Evolutionary conservation across 2,113 vertebrate species (phyloP).

Genomic region (Xerus inauris): DNA sequence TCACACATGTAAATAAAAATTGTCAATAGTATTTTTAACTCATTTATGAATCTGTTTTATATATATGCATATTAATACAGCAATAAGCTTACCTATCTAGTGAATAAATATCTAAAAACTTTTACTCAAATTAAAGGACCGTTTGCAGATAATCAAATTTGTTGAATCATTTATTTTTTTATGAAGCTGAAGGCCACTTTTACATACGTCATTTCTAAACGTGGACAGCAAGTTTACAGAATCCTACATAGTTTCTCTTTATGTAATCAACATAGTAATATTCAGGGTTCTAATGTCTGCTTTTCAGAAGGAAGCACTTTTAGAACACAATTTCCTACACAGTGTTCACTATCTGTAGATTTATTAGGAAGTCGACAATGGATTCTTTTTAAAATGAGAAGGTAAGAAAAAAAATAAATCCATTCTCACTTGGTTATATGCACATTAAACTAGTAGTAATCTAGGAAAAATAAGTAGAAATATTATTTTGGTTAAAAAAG

Average conservation of each 20-base stretch:
- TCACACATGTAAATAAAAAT: conserved; percentile 82
- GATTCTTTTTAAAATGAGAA: conserved; percentile 50
- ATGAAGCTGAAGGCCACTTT: conserved; percentile 87
- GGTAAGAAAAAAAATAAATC: conserved; percentile 72
- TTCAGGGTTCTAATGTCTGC: conserved; percentile 56
- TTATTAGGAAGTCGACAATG: conserved; percentile 70
- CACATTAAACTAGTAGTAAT: conserved; percentile 82
- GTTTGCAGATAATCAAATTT: conserved; percentile 66
- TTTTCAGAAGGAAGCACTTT: conserved; percentile 73
- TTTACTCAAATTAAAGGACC: conserved; percentile 77
- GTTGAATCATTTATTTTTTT: conserved; percentile 76
- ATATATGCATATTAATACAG: conserved; percentile 71
- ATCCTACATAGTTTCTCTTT: conserved; percentile 59
- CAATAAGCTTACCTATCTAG: conserved; percentile 78
- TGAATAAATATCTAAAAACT: conserved; percentile 82
- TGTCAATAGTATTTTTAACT: conserved; percentile 76
- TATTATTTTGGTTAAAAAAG: conserved; percentile 82
- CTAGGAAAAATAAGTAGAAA: conserved; percentile 84
- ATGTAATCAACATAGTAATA: conserved; percentile 20
- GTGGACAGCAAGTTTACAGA: conserved; percentile 78
- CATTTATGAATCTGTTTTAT: conserved; percentile 81
- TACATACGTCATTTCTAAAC: conserved; percentile 78
- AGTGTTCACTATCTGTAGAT: conserved; percentile 58
- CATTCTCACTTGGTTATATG: conserved; percentile 81
- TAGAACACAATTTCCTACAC: conserved; percentile 47